Conservation (phyloP, 2,888 invertebrate genomes). For the Saturnia pavonia region DNA sequence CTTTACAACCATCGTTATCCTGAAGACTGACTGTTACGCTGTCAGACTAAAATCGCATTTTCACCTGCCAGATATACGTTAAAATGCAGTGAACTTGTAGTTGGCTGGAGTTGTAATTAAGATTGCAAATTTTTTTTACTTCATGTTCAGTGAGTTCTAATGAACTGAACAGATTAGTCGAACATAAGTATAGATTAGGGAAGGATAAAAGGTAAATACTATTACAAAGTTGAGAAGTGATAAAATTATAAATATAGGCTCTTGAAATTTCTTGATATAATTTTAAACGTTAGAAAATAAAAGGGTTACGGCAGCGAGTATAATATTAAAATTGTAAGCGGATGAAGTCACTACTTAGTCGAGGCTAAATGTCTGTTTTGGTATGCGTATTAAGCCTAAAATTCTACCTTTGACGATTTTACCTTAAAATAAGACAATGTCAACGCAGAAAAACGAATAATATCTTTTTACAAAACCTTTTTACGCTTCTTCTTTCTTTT, state of each 20-base stretch:
- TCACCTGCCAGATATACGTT: no score
- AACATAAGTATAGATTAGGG: not conserved
- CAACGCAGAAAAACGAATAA: not conserved
- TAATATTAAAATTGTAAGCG: not conserved
- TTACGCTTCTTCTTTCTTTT: not conserved
- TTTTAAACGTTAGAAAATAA: slow-evolving; percentile 1
- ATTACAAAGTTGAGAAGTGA: not conserved
- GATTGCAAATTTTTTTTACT: no score
- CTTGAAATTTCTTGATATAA: not conserved
- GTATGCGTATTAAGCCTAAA: not conserved
- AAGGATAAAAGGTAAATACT: no score
- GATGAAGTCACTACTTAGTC: not conserved
- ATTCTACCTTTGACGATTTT: not conserved
- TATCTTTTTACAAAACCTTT: not conserved
- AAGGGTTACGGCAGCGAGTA: not conserved
- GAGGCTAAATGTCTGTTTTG: not conserved
- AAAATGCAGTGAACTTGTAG: not conserved
- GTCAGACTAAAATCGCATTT: no score
- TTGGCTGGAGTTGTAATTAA: no score
- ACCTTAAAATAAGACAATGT: not conserved
- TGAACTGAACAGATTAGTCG: no score
- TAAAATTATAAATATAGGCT: not conserved
- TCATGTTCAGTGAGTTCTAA: no score
- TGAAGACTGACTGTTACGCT: no score
- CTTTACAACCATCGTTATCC: no score